Conservation (phyloP, 2,888 invertebrate species). For the Augiades crinisus region DNA sequence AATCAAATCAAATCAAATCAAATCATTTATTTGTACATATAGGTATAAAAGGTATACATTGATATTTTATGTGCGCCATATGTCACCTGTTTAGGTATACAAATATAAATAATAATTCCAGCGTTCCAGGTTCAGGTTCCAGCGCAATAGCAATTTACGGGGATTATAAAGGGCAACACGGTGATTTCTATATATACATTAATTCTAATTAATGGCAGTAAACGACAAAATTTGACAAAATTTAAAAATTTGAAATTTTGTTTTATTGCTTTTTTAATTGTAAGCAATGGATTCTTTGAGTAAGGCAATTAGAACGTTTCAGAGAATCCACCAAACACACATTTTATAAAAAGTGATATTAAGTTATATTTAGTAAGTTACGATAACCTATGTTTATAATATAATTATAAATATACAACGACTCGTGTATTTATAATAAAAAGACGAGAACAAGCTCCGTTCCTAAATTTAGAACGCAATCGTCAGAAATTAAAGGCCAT, state of each 20-base stretch:
- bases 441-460: constrained; percentile 12
- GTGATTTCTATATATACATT: no score
- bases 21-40: no score
- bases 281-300: neutral
- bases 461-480: neutral
- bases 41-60: no score
- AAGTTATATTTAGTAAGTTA: neutral
- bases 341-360: neutral
- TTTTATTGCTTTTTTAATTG: constrained; percentile 7
- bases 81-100: no score
- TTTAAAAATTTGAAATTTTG: neutral
- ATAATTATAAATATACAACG: neutral
- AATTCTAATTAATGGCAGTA: constrained; percentile 2
- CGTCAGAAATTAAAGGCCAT: neutral
- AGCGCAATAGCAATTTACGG: no score
- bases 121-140: no score
- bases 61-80: no score
- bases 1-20: no score
- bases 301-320: neutral
- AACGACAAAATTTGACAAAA: no score
- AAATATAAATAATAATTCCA: no score
- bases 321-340: neutral
- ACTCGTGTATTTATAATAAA: neutral
- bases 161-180: no score
- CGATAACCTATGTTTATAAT: neutral